Conservation (phyloP, 2,888 invertebrate genomes). For the Temnothorax unifasciatus region DNA sequence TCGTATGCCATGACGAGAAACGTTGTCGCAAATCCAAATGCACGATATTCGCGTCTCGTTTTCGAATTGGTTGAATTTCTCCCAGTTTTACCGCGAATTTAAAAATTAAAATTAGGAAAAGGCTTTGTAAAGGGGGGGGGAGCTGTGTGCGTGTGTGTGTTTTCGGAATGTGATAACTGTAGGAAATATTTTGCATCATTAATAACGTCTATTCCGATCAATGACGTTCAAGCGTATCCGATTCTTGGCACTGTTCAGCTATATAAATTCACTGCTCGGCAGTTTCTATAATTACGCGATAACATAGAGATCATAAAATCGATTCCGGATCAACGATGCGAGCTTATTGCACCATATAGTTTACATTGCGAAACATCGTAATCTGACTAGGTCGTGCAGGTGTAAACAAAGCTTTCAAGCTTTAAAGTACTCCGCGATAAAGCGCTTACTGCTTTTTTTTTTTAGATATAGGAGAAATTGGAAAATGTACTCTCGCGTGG, state of each 20-base stretch:
- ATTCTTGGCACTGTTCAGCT: background rate
- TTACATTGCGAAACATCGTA: constrained; percentile 25
- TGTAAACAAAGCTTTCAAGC: constrained; percentile 42
- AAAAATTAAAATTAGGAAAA: background rate
- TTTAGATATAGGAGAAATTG: constrained; percentile 2
- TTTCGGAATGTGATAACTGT: background rate
- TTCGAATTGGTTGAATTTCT: background rate
- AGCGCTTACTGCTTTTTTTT: constrained; percentile 6
- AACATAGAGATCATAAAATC: constrained; percentile 12
- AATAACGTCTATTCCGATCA: background rate
- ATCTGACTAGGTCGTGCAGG: background rate
- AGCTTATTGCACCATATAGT: background rate
- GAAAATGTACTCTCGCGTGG: background rate
- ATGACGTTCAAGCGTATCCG: background rate
- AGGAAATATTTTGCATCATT: background rate
- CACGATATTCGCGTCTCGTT: background rate
- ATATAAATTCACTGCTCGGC: background rate
- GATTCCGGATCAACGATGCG: background rate
- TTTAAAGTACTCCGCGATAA: background rate
- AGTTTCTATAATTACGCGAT: constrained; percentile 30
- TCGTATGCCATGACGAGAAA: background rate
- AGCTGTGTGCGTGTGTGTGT: no score
- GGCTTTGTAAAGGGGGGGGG: no score
- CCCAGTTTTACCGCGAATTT: background rate
- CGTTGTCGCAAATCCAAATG: background rate